Base-by-base conservation (phyloP, 2,888 invertebrate species). In the Megaustenia siamemsis region DNA sequence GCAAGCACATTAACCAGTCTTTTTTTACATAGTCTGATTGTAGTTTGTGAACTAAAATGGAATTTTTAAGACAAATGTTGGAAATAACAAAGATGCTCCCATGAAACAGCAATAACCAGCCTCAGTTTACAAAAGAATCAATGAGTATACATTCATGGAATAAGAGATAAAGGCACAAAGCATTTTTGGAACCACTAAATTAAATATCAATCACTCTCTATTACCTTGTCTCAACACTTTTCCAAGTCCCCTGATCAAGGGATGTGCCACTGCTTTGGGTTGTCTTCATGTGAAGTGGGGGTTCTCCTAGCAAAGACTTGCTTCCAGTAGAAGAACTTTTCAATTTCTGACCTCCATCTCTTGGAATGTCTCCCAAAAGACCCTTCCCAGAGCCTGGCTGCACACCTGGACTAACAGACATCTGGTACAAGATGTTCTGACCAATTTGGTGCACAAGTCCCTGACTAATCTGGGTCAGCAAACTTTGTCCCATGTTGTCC, bases 221-320 rank as follows among this genome's bases (percentile, higher is more conserved):
- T 49, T 71, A 84, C 84, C 84, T 84, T 35, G 66, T 79, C 69
- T 84, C 84, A 40, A 49, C 75, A 28, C 49, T 73, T 40, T 84
- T 85, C 85, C 85, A 85, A 38, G 76, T 56, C 4, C 76, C 69
- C 60, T 81, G 85, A 49, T 85, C 81, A n/a, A 76, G 40, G 8
- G 77, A 43, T 15, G 80, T 38, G 21, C n/a, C 40, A 35, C 49
- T 79, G 5, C 45, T 63, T 32, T 73, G 73, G 24, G 28, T 56
- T 38, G 80, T 32, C 40, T 81, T 85, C 24, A 81, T 35, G 35
- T 85, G 77, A 38, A 10, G 40, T 21, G 87, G 87, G n/a, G 86
- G 83, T 43, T 87, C 86, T 1, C 87, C 87, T 15, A 86, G 75
- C 35, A 86, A 80, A 0, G 86, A 86, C 35, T 77, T 77, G 66